These are phyloP conservation scores for Hemibagrus guttatus DNA, from an alignment of 2,797 vertebrate species.

Conservation along the genomic window DNA sequence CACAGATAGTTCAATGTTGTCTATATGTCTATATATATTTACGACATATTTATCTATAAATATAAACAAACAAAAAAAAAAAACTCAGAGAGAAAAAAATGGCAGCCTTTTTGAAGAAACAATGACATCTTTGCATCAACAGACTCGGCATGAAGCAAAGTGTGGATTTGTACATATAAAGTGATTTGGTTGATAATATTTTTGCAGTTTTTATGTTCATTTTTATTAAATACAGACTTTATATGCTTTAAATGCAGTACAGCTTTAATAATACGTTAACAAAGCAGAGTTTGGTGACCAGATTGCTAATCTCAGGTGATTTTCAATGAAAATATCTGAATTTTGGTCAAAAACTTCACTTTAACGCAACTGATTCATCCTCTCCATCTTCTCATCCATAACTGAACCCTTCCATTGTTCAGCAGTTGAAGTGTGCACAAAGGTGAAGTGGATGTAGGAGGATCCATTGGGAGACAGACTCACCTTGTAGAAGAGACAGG, in stretches of 20 bases:
- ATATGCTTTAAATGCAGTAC: neutral
- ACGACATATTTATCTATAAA: neutral
- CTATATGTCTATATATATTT: neutral
- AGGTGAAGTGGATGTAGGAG: too few relatives aligned
- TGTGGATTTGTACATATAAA: neutral
- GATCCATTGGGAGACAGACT: slow-evolving; percentile 35
- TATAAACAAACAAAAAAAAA: neutral
- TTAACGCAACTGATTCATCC: slow-evolving; percentile 10
- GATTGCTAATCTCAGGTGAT: neutral
- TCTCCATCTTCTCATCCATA: slow-evolving; percentile 32
- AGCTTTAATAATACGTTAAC: neutral
- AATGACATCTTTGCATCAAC: neutral
- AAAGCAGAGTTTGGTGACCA: neutral
- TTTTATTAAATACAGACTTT: neutral
- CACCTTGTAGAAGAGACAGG: slow-evolving; percentile 97
- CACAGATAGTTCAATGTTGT: neutral
- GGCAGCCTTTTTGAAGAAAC: neutral
- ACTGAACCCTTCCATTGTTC: slow-evolving; percentile 18
- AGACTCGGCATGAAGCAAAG: neutral
- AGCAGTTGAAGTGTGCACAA: neutral
- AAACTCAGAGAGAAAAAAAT: neutral
- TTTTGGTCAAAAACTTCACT: neutral
- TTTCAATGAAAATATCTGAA: neutral
- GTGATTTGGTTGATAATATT: neutral
- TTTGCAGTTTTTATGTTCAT: neutral